These are phyloP conservation scores for Pollenia angustigena DNA, from an alignment of 2,888 invertebrate genomes.

Conservation along the genomic window DNA sequence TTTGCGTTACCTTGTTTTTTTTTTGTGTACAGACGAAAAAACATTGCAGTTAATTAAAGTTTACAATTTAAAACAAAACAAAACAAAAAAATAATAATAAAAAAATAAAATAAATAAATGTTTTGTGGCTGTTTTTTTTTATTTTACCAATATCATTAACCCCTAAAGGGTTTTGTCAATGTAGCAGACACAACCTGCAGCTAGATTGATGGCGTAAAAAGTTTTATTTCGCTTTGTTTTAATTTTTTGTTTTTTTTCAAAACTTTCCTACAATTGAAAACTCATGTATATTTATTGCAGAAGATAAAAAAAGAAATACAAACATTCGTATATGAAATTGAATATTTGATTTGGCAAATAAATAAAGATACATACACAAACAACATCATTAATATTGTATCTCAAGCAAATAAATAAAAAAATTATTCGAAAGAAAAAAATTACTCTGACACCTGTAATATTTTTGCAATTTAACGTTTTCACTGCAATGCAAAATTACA, in stretches of 20 bases:
- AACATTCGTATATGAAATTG: constrained; percentile 7
- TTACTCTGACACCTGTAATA: constrained; percentile 34
- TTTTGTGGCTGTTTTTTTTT: neutral
- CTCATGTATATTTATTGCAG: constrained; percentile 34
- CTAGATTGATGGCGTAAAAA: constrained; percentile 38
- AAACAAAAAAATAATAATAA: neutral
- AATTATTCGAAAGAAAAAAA: constrained; percentile 12
- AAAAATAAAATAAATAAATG: neutral
- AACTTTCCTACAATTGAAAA: constrained; percentile 19
- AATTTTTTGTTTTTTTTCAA: neutral
- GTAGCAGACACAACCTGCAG: constrained; percentile 61
- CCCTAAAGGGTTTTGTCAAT: constrained; percentile 57
- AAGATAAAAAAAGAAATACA: constrained; percentile 30
- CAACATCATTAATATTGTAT: constrained; percentile 33
- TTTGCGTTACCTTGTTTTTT: constrained; percentile 24
- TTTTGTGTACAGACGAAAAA: constrained; percentile 12
- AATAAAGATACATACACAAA: constrained; percentile 5
- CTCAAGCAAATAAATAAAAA: neutral
- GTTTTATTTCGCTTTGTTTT: neutral
- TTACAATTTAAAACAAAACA: constrained; percentile 15
- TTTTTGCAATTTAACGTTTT: constrained; percentile 38
- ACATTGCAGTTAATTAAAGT: constrained; percentile 40
- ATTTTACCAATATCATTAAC: constrained; percentile 44
- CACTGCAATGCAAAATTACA: constrained; percentile 16
- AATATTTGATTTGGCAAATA: constrained; percentile 26